Evolutionary conservation across 2,113 vertebrate species (phyloP).

Genomic region (pig (Sus scrofa)): DNA sequence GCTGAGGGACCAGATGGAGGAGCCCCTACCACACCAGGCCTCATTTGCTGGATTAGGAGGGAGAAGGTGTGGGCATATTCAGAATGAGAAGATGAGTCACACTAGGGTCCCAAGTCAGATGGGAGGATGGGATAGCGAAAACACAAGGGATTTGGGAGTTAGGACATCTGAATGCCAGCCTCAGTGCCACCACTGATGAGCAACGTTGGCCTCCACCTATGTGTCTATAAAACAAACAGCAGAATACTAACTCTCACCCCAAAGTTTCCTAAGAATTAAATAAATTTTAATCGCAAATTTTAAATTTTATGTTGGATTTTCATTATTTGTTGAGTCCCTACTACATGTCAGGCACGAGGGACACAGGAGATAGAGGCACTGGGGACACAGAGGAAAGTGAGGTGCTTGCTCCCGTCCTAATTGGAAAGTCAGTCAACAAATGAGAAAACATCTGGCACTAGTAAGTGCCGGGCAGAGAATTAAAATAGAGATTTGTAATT

Average conservation of each 20-base stretch:
- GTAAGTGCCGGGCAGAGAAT: not conserved
- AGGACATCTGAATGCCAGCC: not conserved
- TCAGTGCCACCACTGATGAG: not conserved
- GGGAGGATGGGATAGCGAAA: not conserved
- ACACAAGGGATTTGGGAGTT: not conserved
- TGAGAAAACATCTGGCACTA: not conserved
- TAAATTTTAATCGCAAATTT: not conserved
- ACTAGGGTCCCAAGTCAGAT: not conserved
- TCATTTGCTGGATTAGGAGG: not conserved
- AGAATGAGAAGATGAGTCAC: not conserved
- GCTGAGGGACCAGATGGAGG: not conserved
- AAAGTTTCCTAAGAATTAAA: not conserved
- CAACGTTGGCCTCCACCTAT: not conserved
- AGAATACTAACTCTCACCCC: not conserved
- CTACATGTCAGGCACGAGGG: not conserved
- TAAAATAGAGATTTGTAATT: not conserved
- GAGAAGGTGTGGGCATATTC: not conserved
- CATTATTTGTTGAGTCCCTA: not conserved
- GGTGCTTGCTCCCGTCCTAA: not conserved
- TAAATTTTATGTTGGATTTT: not conserved
- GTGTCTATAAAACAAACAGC: not conserved
- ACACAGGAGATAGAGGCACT: not conserved
- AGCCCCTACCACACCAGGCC: not conserved
- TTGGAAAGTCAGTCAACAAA: not conserved
- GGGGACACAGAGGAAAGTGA: not conserved